These are phyloP conservation scores for Poecile atricapillus DNA, from an alignment of 2,113 vertebrate genomes.

Conservation along the genomic window DNA sequence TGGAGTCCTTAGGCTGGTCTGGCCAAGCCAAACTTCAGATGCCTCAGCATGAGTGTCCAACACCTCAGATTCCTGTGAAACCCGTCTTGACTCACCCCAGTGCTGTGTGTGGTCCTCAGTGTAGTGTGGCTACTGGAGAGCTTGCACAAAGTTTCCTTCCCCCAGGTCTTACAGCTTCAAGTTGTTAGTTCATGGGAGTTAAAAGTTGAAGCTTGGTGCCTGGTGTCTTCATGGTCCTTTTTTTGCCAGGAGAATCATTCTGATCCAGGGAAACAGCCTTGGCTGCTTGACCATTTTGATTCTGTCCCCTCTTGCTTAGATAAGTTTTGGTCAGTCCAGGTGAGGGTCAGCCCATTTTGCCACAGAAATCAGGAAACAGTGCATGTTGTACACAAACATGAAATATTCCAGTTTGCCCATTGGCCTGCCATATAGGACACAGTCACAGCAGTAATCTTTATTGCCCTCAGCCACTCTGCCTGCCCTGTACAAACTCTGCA, in stretches of 20 bases:
- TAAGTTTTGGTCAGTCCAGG: background rate
- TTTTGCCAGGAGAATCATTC: background rate
- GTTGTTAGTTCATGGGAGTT: background rate
- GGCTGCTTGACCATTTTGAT: background rate
- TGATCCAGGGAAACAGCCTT: background rate
- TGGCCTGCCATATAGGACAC: background rate
- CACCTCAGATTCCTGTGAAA: background rate
- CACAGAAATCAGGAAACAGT: background rate
- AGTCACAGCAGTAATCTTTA: background rate
- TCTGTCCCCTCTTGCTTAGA: background rate
- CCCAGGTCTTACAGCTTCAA: background rate
- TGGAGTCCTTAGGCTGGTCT: background rate
- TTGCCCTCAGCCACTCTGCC: background rate
- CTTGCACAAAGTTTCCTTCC: background rate
- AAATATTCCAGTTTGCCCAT: background rate
- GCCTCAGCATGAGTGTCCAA: background rate
- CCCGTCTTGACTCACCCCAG: background rate
- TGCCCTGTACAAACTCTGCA: background rate
- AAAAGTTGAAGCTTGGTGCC: background rate
- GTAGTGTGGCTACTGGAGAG: background rate
- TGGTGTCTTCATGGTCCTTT: background rate
- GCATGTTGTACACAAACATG: background rate
- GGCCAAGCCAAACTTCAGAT: slow-evolving; percentile 23
- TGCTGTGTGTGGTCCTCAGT: slow-evolving; percentile 12
- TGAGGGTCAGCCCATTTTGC: background rate